A percentile compares a stretch with the other conserved stretches of the same genome.
phyloP scores from a whole-genome alignment of 1,140 invertebrate genomes.

The Chrysomallon squamiferum region DNA sequence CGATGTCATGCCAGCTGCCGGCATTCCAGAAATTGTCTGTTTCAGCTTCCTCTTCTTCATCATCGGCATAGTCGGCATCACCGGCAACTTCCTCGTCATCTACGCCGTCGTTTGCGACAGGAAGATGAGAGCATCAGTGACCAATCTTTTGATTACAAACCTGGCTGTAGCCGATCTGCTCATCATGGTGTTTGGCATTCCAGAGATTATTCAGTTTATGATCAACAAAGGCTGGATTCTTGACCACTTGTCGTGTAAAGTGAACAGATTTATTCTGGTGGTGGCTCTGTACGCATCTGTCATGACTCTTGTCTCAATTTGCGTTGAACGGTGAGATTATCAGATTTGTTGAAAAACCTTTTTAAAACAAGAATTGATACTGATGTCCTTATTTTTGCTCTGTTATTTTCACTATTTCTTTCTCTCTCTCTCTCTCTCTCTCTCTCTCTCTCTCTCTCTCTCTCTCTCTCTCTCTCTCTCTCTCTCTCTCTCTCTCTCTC shows the following conservation, averaged over 20 bases:
- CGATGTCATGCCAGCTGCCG: not conserved
- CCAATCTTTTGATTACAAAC: conserved; percentile 44
- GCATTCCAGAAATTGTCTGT: conserved; percentile 6
- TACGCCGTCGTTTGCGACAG: conserved; percentile 36
- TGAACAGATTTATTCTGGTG: conserved; percentile 58
- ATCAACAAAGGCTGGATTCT: conserved; percentile 60
- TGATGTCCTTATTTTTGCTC: not conserved
- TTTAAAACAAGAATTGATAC: not conserved
- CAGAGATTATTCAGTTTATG: conserved; percentile 63
- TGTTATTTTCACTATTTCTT: too few species aligned
- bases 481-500: too few species aligned
- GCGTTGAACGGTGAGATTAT: conserved; percentile 62
- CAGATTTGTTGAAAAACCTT: not conserved
- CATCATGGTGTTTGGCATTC: conserved; percentile 61
- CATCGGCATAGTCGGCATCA: conserved; percentile 38
- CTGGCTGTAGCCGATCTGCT: conserved; percentile 55
- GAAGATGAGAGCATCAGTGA: conserved; percentile 47
- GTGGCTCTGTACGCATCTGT: conserved; percentile 61
- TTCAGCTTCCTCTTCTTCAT: conserved; percentile 38
- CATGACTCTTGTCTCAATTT: conserved; percentile 60
- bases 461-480: too few species aligned
- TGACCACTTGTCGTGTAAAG: conserved; percentile 49
- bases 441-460: too few species aligned
- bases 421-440: too few species aligned
- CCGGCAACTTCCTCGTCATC: conserved; percentile 53